Evolutionary conservation across 1,140 invertebrate species (phyloP).

Genomic region (Centruroides vittatus): DNA sequence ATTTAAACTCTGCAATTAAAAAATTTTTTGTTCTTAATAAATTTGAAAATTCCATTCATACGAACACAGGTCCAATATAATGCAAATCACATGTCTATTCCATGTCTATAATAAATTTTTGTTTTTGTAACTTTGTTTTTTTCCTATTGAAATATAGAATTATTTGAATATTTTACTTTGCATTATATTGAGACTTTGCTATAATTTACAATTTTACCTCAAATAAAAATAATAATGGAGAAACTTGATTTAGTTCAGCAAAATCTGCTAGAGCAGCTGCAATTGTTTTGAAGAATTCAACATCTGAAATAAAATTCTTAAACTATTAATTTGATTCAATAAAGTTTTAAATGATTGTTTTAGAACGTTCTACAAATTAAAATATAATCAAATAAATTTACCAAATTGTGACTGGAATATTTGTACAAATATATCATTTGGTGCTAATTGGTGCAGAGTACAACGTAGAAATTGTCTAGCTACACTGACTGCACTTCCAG

Average conservation of each 20-base stretch:
- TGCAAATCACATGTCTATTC: no score
- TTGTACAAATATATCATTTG: constrained; percentile 90
- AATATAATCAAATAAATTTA: no score
- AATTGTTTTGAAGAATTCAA: constrained; percentile 86
- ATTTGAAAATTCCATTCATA: no score
- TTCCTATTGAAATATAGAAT: no score
- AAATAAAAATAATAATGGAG: constrained; percentile 76
- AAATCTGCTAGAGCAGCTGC: constrained; percentile 89
- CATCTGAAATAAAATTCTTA: constrained; percentile 26
- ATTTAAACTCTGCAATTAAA: constrained; percentile 52
- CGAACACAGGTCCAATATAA: no score
- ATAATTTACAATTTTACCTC: constrained; percentile 42
- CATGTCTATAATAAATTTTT: no score
- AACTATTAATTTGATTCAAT: neutral
- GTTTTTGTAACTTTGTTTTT: no score
- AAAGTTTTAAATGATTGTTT: neutral
- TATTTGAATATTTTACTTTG: no score
- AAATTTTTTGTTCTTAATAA: neutral
- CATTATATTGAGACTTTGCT: neutral
- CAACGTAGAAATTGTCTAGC: constrained; percentile 94
- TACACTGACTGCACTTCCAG: constrained; percentile 77
- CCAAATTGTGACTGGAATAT: constrained; percentile 75
- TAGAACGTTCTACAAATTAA: no score
- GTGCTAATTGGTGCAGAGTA: constrained; percentile 86
- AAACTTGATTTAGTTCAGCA: constrained; percentile 85